Evolutionary conservation across 2,113 vertebrate genomes (phyloP).

Genomic region (Athene noctua): DNA sequence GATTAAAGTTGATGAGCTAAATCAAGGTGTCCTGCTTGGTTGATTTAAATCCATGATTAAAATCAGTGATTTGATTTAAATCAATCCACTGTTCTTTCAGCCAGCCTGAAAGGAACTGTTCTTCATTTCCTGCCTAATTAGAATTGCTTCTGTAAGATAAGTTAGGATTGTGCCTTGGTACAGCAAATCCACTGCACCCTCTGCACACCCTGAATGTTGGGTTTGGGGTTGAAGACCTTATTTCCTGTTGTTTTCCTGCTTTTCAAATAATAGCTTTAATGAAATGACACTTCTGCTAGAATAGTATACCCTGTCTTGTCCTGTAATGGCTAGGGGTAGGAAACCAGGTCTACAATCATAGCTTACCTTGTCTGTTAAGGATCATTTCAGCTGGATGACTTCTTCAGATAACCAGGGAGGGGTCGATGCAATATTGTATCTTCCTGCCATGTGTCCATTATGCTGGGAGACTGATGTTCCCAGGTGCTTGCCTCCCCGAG

Average conservation of each 20-base stretch:
- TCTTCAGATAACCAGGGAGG: background rate
- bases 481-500: accelerated
- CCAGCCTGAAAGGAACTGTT: slow-evolving; percentile 20
- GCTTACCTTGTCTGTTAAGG: background rate
- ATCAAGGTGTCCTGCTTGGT: slow-evolving; percentile 59
- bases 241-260: background rate
- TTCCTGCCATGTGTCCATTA: background rate
- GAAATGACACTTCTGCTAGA: background rate
- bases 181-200: background rate
- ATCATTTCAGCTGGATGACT: background rate
- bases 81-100: slow-evolving; percentile 53
- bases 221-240: background rate
- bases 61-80: slow-evolving; percentile 67
- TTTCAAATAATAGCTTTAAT: background rate
- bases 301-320: background rate
- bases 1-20: slow-evolving; percentile 62
- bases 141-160: slow-evolving; percentile 27
- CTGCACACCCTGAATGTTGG: background rate
- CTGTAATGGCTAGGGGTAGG: background rate
- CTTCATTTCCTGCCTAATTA: slow-evolving; percentile 50
- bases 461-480: background rate
- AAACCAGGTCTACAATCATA: background rate
- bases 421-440: background rate
- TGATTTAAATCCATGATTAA: slow-evolving; percentile 62
- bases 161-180: background rate